Conservation (phyloP, 2,888 invertebrate species). For the Apocheima hispidaria region DNA sequence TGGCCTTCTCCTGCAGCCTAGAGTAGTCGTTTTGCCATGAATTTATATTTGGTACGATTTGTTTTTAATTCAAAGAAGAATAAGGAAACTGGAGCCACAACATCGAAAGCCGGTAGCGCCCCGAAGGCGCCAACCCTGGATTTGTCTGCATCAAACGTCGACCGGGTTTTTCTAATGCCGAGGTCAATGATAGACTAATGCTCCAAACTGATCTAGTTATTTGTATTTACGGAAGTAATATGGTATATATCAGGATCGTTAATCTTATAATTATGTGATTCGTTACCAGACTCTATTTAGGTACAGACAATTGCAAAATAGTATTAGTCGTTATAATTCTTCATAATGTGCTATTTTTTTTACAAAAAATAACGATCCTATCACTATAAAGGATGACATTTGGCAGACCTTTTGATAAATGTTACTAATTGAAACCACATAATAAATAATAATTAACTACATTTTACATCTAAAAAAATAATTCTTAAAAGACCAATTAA, state of each 20-base stretch:
- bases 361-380: not conserved
- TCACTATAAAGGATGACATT: too few relatives aligned
- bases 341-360: not conserved
- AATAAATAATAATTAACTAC: too few relatives aligned
- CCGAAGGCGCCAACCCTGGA: constrained; percentile 51
- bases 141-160: constrained; percentile 35
- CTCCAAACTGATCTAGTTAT: constrained; percentile 27
- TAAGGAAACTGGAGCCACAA: constrained; percentile 50
- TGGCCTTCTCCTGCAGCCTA: constrained; percentile 69
- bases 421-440: too few relatives aligned
- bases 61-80: constrained; percentile 52
- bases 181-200: constrained; percentile 52
- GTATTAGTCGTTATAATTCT: not conserved
- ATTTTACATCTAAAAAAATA: too few relatives aligned
- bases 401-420: too few relatives aligned
- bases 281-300: not conserved
- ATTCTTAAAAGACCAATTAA: too few relatives aligned
- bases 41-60: constrained; percentile 60
- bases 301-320: not conserved
- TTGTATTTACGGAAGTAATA: constrained; percentile 27
- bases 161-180: constrained; percentile 42
- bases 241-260: constrained; percentile 9
- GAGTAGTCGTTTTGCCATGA: constrained; percentile 64
- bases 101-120: constrained; percentile 47
- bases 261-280: constrained; percentile 13